These are phyloP conservation scores for Epinephelus moara DNA, from an alignment of 2,113 vertebrate species.

Conservation along the genomic window DNA sequence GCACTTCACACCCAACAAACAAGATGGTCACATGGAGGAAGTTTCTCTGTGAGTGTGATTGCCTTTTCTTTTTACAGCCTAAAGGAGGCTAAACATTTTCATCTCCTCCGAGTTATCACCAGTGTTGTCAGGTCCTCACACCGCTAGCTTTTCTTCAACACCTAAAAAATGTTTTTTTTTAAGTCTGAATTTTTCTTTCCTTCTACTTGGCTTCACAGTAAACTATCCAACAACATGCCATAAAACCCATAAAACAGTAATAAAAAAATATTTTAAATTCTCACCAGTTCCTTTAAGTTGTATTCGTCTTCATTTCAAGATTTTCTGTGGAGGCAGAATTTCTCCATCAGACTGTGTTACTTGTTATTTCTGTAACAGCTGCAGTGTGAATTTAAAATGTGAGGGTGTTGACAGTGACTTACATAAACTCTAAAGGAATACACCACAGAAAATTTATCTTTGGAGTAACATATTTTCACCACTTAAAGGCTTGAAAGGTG, in stretches of 20 bases:
- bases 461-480: neutral
- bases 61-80: neutral
- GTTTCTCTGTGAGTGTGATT: neutral
- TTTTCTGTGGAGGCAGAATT: neutral
- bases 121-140: conserved; percentile 11
- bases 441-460: neutral
- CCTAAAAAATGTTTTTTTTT: neutral
- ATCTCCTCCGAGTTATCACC: neutral
- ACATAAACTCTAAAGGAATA: neutral
- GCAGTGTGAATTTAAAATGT: conserved; percentile 6
- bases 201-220: no score
- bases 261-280: neutral
- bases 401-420: neutral
- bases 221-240: no score
- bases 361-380: neutral
- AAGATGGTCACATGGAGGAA: neutral
- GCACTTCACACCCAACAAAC: conserved; percentile 32
- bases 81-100: neutral
- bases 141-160: conserved; percentile 4
- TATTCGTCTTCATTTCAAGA: neutral
- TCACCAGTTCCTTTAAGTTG: no score
- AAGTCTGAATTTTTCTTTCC: neutral
- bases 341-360: no score
- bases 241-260: neutral
- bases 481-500: no score